These are phyloP conservation scores for Gephyroberyx darwinii DNA, from an alignment of 2,797 vertebrate species.

Conservation along the genomic window DNA sequence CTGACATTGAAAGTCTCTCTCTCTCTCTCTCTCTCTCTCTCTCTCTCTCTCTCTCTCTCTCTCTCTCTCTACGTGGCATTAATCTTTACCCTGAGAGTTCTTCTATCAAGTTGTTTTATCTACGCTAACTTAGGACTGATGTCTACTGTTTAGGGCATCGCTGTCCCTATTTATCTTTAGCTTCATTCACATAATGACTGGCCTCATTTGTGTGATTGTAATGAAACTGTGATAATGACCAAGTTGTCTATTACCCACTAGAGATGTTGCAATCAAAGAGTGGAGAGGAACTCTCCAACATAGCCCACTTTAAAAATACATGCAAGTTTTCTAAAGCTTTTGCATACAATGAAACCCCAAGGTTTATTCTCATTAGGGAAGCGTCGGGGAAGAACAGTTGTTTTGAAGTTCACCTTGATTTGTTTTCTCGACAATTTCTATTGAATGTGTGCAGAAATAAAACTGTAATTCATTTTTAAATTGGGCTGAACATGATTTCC, in stretches of 20 bases:
- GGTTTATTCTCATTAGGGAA: constrained; percentile 16
- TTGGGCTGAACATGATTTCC: constrained; percentile 19
- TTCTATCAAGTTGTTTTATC: neutral
- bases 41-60: neutral
- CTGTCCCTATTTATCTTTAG: no score
- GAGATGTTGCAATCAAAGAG: constrained; percentile 27
- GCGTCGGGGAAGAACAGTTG: constrained; percentile 8
- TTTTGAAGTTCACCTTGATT: constrained; percentile 45
- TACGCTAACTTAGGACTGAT: neutral
- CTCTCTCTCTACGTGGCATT: neutral
- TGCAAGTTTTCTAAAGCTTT: neutral
- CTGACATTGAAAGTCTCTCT: neutral
- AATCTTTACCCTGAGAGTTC: no score
- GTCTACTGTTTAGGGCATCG: no score
- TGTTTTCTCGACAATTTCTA: neutral
- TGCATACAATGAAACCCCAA: constrained; percentile 8
- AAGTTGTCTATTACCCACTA: neutral
- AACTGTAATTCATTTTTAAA: constrained; percentile 22
- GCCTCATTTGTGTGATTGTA: neutral
- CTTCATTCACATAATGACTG: neutral
- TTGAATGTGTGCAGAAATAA: constrained; percentile 14
- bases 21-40: neutral
- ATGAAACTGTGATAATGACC: constrained; percentile 17
- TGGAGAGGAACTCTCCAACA: neutral
- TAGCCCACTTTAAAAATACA: neutral